Conservation (phyloP, 2,113 vertebrate species). For the Stomatorhinus ivindoensis region DNA sequence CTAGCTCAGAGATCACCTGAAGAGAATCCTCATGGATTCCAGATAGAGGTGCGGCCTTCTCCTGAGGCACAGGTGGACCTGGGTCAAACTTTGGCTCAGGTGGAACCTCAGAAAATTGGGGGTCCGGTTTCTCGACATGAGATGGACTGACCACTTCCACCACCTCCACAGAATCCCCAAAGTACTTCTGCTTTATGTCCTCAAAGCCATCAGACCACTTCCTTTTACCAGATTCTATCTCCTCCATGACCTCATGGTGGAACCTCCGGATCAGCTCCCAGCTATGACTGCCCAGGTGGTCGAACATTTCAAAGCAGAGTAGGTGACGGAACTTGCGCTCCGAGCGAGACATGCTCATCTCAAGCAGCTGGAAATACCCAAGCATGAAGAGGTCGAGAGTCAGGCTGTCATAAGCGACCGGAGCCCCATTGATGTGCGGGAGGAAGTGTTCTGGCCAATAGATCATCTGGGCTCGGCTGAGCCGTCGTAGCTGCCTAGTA, state of each 20-base stretch:
- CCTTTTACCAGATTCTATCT: slow-evolving; percentile 70
- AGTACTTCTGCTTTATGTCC: slow-evolving; percentile 79
- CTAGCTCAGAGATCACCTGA: slow-evolving; percentile 76
- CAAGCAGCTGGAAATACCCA: slow-evolving; percentile 95
- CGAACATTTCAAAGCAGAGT: slow-evolving; percentile 96
- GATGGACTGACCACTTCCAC: slow-evolving; percentile 8
- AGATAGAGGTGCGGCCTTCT: slow-evolving; percentile 25
- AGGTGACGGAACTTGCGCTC: slow-evolving; percentile 92
- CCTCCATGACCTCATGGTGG: slow-evolving; percentile 77
- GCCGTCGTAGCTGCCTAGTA: slow-evolving; percentile 60
- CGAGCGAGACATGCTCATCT: slow-evolving; percentile 83
- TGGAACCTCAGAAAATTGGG: slow-evolving; percentile 19
- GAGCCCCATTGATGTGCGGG: slow-evolving; percentile 69
- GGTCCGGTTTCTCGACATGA: slow-evolving; percentile 7
- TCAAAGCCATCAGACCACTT: slow-evolving; percentile 84
- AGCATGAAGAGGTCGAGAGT: slow-evolving; percentile 96
- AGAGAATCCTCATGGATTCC: slow-evolving; percentile 57
- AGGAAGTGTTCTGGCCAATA: slow-evolving; percentile 95
- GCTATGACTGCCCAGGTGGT: slow-evolving; percentile 78
- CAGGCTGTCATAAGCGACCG: slow-evolving; percentile 75
- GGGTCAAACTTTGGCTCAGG: slow-evolving; percentile 27
- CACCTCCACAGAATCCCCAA: slow-evolving; percentile 57
- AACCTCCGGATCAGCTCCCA: slow-evolving; percentile 84
- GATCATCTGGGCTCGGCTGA: slow-evolving; percentile 68
- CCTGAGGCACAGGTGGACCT: slow-evolving; percentile 21